Conservation (phyloP, 2,113 vertebrate species). For the Probosciger aterrimus region DNA sequence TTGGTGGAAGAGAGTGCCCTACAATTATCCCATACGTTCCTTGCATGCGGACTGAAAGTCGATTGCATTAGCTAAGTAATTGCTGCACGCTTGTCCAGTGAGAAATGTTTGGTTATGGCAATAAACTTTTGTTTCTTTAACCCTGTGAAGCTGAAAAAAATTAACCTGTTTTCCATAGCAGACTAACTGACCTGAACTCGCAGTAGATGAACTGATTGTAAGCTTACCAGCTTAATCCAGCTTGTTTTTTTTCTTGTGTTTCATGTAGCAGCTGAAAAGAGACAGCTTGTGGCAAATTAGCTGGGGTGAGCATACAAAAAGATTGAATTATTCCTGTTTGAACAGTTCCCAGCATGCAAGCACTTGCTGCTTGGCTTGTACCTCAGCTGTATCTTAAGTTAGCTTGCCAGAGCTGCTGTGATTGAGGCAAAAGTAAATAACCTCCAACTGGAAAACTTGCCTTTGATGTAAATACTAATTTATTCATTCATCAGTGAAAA, state of each 20-base stretch:
- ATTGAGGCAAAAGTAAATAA: slow-evolving; percentile 19
- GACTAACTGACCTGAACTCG: neutral
- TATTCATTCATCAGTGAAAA: neutral
- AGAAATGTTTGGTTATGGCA: slow-evolving; percentile 6
- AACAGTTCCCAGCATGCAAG: slow-evolving; percentile 39
- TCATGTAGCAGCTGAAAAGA: slow-evolving; percentile 24
- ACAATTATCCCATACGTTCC: slow-evolving; percentile 6
- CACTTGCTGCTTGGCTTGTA: slow-evolving; percentile 43
- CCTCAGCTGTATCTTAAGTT: neutral
- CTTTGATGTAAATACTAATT: neutral
- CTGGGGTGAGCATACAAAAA: neutral
- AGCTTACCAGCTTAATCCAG: neutral
- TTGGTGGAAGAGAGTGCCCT: neutral
- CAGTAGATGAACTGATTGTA: neutral
- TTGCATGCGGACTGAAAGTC: slow-evolving; percentile 14
- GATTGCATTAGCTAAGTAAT: slow-evolving; percentile 43
- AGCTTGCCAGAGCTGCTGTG: slow-evolving; percentile 19
- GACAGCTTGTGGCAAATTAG: slow-evolving; percentile 41
- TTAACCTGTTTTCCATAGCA: neutral
- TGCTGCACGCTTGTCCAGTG: neutral
- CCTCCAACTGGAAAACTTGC: neutral
- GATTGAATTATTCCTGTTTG: slow-evolving; percentile 55
- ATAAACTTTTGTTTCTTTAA: neutral
- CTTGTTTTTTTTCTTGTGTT: neutral
- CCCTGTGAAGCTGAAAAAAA: slow-evolving; percentile 3